Base-by-base conservation (phyloP, 2,888 invertebrate species). In the Cartodere bifasciata region DNA sequence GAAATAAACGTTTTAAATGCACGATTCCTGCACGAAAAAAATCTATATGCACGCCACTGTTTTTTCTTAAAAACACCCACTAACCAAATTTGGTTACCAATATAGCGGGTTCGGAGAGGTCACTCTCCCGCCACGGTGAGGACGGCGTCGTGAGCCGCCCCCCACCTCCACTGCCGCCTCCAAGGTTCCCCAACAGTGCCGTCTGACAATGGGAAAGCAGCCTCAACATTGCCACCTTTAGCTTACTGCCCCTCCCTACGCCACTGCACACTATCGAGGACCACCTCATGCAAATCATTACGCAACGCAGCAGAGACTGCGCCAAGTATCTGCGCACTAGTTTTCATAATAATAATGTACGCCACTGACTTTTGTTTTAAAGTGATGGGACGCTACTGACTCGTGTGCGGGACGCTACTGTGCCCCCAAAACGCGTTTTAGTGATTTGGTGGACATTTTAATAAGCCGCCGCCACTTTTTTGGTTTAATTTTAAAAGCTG, bases 111-210 rank as follows among this genome's bases (percentile, higher is more conserved):
- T 86, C 84, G 63, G 86, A 86, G 67, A 22, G 23, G 11, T 85
- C 82, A 68, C n/a, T n/a, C n/a, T 84, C 84, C 66, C 72, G 68
- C 61, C 72, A 71, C 58, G 80, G 76, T 61, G 72, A 71, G 9
- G 35, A 32, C 10, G 32, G 27, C 27, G 26, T 23, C 16, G 23
- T 29, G 16, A 59, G 63, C 56, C 67, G 81, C 60, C 78, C 80
- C 60, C 82, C 83, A 60, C 84, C 84, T 47, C 80, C 82, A 58
- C 75, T 81, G 64, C 83, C 77, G 47, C 82, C 81, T 47, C 79
- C 79, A 58, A 72, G 79, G 56, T 80, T 78, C 68, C 79, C 79
- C 56, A 72, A 75, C 66, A 73, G 76, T 62, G 71, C 69, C 66
- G 81, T 82, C 71, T 82, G 80, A 82, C 80, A 75, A 73, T 75